Evolutionary conservation across 2,113 vertebrate genomes (phyloP).

Genomic region (Tachuris rubrigastra): DNA sequence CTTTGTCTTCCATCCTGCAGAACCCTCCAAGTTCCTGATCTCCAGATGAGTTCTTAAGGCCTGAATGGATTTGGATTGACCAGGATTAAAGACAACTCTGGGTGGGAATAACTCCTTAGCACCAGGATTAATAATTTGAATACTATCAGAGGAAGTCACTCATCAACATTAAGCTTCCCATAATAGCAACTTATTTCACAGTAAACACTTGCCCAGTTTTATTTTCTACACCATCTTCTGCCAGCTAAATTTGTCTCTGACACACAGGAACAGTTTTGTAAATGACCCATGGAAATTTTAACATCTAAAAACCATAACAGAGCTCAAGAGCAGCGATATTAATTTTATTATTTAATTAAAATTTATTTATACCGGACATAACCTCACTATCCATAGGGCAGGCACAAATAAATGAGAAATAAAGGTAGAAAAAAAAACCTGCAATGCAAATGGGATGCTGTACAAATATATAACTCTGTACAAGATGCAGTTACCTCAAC

Average conservation of each 20-base stretch:
- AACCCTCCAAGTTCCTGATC: neutral
- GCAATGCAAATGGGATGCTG: neutral
- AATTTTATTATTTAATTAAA: neutral
- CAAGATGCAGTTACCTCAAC: too few relatives aligned
- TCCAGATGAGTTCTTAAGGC: neutral
- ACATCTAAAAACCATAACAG: neutral
- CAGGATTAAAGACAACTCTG: neutral
- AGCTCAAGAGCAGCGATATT: neutral
- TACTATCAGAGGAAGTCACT: neutral
- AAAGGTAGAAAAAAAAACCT: neutral
- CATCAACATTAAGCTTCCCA: neutral
- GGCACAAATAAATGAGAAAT: neutral
- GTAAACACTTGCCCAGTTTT: neutral
- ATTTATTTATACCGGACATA: neutral
- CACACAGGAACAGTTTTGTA: neutral
- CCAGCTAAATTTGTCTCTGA: neutral
- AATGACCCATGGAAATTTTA: neutral
- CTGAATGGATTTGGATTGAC: neutral
- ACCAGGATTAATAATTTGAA: neutral
- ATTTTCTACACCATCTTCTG: neutral
- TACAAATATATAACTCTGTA: rapidly evolving
- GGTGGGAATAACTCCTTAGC: neutral
- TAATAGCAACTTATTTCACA: neutral
- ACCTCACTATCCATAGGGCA: rapidly evolving
- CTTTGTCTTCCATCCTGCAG: neutral